phyloP scores from a whole-genome alignment of 2,797 vertebrate genomes.

The Poeciliopsis turneri region DNA sequence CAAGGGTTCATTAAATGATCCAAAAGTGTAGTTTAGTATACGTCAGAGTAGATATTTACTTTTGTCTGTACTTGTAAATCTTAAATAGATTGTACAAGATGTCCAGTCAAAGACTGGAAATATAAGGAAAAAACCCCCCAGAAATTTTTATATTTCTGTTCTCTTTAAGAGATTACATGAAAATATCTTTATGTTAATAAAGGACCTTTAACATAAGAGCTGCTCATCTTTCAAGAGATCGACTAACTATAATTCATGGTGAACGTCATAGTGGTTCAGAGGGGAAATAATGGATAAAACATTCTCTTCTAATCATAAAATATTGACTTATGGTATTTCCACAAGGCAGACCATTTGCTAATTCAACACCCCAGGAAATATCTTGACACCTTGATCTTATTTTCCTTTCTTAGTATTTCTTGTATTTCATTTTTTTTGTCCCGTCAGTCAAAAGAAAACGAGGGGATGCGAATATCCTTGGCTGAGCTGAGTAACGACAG shows the following conservation, averaged over 20 bases:
- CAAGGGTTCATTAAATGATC: not conserved
- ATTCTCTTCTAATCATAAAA: not conserved
- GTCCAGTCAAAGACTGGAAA: not conserved
- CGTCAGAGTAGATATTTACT: not conserved
- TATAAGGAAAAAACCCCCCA: not conserved
- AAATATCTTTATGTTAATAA: not conserved
- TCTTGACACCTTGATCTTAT: not conserved
- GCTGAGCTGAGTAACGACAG: slow-evolving; percentile 83
- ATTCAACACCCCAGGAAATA: not conserved
- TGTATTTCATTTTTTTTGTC: slow-evolving; percentile 29
- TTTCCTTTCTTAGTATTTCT: slow-evolving; percentile 16
- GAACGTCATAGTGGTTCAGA: not conserved
- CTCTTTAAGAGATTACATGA: not conserved
- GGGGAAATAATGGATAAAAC: not conserved
- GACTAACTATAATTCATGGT: no score
- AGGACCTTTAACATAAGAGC: not conserved
- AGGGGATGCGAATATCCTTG: slow-evolving; percentile 88
- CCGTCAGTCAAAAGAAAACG: slow-evolving; percentile 90
- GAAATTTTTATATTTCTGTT: not conserved
- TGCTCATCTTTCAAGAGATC: not conserved
- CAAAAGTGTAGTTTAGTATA: not conserved
- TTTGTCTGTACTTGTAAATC: not conserved
- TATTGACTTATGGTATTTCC: not conserved
- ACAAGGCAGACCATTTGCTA: not conserved
- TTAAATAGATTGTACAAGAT: not conserved